Percentiles rank a stretch among this genome's conserved stretches.
phyloP scores from a whole-genome alignment of 53 echinoderm and acorn worm genomes.

The Henricia sp. region DNA sequence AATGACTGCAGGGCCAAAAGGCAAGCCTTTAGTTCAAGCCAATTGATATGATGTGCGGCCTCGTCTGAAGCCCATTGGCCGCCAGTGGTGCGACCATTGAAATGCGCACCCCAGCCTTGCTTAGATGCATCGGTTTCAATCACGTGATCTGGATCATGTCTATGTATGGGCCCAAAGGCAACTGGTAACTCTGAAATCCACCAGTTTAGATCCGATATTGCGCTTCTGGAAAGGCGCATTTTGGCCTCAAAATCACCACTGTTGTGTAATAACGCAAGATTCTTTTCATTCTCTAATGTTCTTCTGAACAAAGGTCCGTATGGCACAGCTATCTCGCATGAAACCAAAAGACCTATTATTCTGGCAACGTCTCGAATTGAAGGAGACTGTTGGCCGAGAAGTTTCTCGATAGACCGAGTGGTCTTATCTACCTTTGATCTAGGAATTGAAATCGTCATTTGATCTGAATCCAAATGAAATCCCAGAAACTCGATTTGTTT shows the following conservation, averaged over 20 bases:
- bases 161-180: conserved; percentile 15
- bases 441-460: not conserved
- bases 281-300: not conserved
- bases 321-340: conserved; percentile 1
- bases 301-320: not conserved
- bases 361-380: not conserved
- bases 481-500: not conserved
- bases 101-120: too few species aligned
- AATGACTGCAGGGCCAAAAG: not conserved
- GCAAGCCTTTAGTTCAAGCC: not conserved
- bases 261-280: not conserved
- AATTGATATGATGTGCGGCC: not conserved
- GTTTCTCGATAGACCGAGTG: not conserved
- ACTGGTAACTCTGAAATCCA: not conserved
- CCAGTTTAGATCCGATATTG: not conserved
- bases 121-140: too few species aligned
- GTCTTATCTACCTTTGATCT: not conserved
- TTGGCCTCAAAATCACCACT: conserved; percentile 10
- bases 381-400: not conserved
- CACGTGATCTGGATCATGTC: not conserved
- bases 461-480: conserved; percentile 6
- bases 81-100: too few species aligned
- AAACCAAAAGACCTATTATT: not conserved
- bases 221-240: not conserved
- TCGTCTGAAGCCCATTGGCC: too few species aligned